Conservation (phyloP, 2,888 invertebrate genomes). For the Atethmia centrago region DNA sequence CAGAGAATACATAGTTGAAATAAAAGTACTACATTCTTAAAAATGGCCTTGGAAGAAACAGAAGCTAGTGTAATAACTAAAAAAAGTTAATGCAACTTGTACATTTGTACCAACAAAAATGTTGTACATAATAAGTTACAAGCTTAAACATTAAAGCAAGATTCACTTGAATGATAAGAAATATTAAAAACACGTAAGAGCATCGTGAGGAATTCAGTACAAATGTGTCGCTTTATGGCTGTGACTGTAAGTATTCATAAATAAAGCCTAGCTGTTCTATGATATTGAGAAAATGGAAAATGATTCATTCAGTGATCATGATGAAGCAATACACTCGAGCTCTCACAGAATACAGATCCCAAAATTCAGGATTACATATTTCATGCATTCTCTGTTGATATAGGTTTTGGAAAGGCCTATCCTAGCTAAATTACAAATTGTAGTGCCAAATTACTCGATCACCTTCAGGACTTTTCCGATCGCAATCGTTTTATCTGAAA, state of each 20-base stretch:
- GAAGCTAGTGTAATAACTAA: conserved; percentile 32
- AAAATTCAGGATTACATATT: conserved; percentile 84
- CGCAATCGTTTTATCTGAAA: conserved; percentile 94
- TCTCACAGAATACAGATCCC: conserved; percentile 84
- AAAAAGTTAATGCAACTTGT: conserved; percentile 31
- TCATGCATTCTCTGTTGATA: conserved; percentile 86
- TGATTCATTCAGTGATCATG: conserved; percentile 74
- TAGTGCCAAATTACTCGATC: conserved; percentile 94
- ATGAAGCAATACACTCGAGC: conserved; percentile 84
- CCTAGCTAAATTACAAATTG: conserved; percentile 89
- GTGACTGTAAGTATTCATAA: conserved; percentile 63
- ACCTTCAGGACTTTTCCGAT: conserved; percentile 99
- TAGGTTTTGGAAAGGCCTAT: conserved; percentile 89
- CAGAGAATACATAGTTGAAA: conserved; percentile 27
- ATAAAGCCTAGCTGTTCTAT: conserved; percentile 85
- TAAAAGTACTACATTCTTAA: conserved; percentile 39
- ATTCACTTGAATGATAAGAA: conserved; percentile 59
- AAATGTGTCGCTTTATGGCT: conserved; percentile 63
- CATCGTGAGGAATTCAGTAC: conserved; percentile 72
- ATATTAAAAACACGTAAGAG: conserved; percentile 61
- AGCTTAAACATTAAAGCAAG: conserved; percentile 62
- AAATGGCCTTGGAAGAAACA: conserved; percentile 43
- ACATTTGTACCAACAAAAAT: conserved; percentile 29
- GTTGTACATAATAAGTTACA: conserved; percentile 45
- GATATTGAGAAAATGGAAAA: conserved; percentile 73